phyloP scores from a whole-genome alignment of 2,888 invertebrate genomes.

The Gymnocheta viridis region DNA sequence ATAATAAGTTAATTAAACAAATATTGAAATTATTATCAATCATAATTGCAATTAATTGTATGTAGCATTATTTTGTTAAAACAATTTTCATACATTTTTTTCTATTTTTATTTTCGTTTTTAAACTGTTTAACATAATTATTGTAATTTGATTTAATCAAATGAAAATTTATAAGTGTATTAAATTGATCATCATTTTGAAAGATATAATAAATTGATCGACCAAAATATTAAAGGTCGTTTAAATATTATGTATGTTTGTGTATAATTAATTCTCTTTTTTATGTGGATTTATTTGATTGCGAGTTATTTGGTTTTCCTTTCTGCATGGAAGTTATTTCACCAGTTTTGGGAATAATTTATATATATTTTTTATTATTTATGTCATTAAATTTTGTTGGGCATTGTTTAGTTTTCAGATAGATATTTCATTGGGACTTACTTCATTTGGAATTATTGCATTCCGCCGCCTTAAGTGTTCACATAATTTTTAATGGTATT shows the following conservation, averaged over 20 bases:
- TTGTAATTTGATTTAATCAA: constrained; percentile 45
- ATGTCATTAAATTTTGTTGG: no score
- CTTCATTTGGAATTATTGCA: no score
- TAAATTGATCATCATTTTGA: constrained; percentile 52
- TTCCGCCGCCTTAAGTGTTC: no score
- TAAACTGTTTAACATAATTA: constrained; percentile 22
- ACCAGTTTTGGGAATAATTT: no score
- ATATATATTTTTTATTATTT: no score
- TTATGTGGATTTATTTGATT: no score
- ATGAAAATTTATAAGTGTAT: constrained; percentile 50
- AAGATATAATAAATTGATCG: constrained; percentile 58
- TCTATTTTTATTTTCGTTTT: constrained; percentile 4
- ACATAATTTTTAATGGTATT: no score
- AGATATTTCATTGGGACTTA: no score
- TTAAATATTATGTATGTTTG: background rate
- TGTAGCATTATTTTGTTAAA: constrained; percentile 13
- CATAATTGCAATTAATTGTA: constrained; percentile 19
- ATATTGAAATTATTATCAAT: background rate
- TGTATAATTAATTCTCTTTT: no score
- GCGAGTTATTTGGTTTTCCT: no score
- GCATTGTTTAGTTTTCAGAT: no score
- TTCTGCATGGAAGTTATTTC: no score
- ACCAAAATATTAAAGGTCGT: constrained; percentile 15
- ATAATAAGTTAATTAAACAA: constrained; percentile 34
- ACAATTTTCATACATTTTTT: constrained; percentile 1